Percentiles rank a stretch among this genome's conserved stretches.
phyloP scores from a whole-genome alignment of 2,113 vertebrate species.

The Pica pica region DNA sequence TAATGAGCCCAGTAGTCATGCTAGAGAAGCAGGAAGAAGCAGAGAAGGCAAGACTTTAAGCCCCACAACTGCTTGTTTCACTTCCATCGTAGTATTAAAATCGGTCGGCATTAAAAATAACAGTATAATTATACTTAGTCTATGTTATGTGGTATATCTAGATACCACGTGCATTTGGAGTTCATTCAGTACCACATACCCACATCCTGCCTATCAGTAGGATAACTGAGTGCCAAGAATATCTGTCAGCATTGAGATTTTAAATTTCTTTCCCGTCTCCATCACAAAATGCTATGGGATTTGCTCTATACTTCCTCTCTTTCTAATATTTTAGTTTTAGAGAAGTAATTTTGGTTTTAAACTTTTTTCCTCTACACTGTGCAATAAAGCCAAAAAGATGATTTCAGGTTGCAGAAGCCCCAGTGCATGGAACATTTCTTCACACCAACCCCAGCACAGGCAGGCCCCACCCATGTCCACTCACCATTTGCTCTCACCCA shows the following conservation, averaged over 20 bases:
- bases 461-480: neutral
- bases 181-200: neutral
- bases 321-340: neutral
- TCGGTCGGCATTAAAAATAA: neutral
- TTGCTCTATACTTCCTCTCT: neutral
- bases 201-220: neutral
- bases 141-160: neutral
- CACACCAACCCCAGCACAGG: neutral
- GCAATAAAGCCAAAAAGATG: neutral
- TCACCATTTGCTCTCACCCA: neutral
- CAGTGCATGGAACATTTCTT: neutral
- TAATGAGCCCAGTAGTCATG: fast-evolving
- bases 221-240: neutral
- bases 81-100: neutral
- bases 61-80: neutral
- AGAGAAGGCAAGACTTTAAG: neutral
- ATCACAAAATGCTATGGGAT: neutral
- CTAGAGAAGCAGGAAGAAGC: neutral
- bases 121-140: neutral
- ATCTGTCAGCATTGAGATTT: fast-evolving
- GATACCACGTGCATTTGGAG: neutral
- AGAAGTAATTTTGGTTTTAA: neutral
- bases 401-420: neutral
- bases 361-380: fast-evolving
- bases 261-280: neutral